These are phyloP conservation scores for Prosapia bicincta DNA, from an alignment of 2,888 invertebrate species.

Conservation along the genomic window DNA sequence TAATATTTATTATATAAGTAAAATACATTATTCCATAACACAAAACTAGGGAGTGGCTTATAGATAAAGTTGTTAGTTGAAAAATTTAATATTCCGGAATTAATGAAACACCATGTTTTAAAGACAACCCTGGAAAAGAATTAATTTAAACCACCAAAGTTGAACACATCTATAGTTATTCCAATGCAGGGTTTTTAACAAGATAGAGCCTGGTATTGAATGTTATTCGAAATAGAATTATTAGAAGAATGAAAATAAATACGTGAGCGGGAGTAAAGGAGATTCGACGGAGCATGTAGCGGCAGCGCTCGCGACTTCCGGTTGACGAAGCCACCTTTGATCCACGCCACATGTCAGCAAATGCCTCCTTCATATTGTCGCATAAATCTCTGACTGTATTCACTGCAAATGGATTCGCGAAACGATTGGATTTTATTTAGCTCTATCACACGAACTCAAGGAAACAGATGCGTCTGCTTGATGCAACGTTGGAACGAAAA, in stretches of 20 bases:
- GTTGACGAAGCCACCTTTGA: background rate
- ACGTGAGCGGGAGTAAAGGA: background rate
- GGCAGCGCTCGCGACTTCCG: background rate
- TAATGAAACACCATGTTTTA: no score
- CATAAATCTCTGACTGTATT: background rate
- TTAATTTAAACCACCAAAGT: no score
- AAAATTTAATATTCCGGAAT: no score
- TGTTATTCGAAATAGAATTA: background rate
- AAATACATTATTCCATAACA: no score
- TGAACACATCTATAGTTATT: no score
- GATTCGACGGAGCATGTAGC: background rate
- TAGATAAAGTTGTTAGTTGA: no score
- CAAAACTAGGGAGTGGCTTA: no score
- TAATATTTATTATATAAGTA: no score
- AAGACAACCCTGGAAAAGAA: no score
- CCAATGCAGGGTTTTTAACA: background rate
- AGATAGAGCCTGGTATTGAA: background rate
- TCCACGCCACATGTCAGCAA: background rate
- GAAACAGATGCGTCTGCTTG: no score
- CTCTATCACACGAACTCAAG: background rate
- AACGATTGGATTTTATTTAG: background rate
- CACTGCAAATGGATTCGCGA: background rate
- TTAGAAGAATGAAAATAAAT: background rate
- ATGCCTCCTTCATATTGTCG: background rate
- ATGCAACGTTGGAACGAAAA: no score